Evolutionary conservation across 2,797 vertebrate species (phyloP).

Genomic region (Galago senegalensis): DNA sequence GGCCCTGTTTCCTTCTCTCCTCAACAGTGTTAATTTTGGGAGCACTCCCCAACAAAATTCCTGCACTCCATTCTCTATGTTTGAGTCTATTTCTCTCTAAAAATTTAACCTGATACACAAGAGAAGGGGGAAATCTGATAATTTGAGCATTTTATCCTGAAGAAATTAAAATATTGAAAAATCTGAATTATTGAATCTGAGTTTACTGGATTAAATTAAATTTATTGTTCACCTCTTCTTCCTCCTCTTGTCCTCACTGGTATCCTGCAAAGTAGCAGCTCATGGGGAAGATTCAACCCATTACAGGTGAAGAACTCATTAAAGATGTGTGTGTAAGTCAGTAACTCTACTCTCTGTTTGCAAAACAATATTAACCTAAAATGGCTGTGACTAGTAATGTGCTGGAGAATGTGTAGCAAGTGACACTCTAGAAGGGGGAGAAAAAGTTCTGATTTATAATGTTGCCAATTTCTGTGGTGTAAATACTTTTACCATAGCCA

Average conservation of each 20-base stretch:
- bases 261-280: not conserved
- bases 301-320: not conserved
- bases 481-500: accelerated
- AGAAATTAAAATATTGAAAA: not conserved
- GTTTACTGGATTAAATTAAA: not conserved
- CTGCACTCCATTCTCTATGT: not conserved
- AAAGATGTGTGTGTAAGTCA: too few relatives aligned
- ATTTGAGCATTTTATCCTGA: not conserved
- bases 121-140: not conserved
- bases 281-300: accelerated
- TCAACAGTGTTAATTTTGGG: accelerated
- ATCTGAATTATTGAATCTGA: not conserved
- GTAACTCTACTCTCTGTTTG: not conserved
- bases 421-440: too few relatives aligned
- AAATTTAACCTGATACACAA: not conserved
- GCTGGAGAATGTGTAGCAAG: not conserved
- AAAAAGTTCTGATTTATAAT: not conserved
- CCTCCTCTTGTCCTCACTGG: not conserved
- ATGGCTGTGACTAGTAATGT: not conserved
- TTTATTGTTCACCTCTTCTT: not conserved
- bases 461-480: not conserved
- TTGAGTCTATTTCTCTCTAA: not conserved
- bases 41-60: not conserved
- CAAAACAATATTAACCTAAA: not conserved
- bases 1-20: not conserved